Conservation (phyloP, 2,113 vertebrate species). For the Aramus guarauna region DNA sequence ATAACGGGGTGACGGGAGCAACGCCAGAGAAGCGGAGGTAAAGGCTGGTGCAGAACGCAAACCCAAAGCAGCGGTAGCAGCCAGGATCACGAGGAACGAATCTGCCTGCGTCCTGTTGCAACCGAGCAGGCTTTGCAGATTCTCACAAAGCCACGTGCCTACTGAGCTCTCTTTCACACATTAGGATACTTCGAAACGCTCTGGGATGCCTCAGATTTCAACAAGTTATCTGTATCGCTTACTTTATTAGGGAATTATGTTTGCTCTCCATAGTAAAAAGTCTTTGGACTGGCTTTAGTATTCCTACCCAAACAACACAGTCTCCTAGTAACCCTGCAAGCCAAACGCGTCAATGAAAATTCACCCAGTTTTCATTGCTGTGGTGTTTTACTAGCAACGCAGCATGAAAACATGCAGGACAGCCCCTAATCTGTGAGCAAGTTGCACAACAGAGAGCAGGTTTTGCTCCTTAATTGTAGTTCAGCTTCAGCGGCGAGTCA, state of each 20-base stretch:
- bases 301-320: background rate
- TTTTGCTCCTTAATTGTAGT: background rate
- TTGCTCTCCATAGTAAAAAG: background rate
- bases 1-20: accelerated
- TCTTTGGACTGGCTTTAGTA: background rate
- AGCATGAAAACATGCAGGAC: accelerated
- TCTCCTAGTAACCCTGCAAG: accelerated
- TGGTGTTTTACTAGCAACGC: background rate
- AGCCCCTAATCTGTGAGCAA: background rate
- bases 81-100: background rate
- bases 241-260: background rate
- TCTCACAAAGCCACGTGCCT: background rate
- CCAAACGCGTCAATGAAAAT: accelerated
- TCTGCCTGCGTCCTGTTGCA: background rate
- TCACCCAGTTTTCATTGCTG: background rate
- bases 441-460: background rate
- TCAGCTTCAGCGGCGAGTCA: background rate
- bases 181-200: background rate
- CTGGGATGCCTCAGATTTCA: background rate
- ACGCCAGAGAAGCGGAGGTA: background rate
- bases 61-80: background rate
- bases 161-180: background rate
- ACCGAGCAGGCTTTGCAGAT: background rate
- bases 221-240: accelerated
- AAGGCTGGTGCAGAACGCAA: accelerated